Conservation (phyloP, 2,888 invertebrate species). For the Coelinius sp. region DNA sequence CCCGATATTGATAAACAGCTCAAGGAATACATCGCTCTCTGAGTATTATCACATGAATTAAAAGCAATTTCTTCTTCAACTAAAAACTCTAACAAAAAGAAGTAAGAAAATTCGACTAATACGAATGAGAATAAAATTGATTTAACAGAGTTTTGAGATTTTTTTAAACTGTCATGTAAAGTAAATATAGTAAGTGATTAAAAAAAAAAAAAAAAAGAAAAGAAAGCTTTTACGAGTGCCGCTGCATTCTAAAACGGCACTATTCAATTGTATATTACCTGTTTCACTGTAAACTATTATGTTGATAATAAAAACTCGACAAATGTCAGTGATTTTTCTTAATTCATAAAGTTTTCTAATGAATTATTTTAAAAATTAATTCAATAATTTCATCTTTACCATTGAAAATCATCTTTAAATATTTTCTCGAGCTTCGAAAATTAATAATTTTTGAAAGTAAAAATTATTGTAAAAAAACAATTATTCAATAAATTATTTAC, state of each 20-base stretch:
- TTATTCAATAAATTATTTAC: too few relatives aligned
- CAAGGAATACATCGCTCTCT: constrained; percentile 74
- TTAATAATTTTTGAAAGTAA: too few relatives aligned
- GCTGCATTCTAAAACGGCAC: constrained; percentile 61
- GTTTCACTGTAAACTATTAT: constrained; percentile 65
- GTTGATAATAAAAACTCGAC: constrained; percentile 62
- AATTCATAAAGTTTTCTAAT: too few relatives aligned
- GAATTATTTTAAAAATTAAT: too few relatives aligned
- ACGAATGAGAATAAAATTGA: not conserved
- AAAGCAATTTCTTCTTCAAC: not conserved
- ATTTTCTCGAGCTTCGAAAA: too few relatives aligned
- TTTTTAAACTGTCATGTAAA: not conserved
- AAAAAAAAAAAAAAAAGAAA: constrained; percentile 12
- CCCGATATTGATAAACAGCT: constrained; percentile 81
- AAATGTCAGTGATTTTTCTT: constrained; percentile 16
- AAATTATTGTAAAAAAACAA: too few relatives aligned
- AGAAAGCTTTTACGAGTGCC: constrained; percentile 49
- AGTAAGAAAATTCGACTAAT: not conserved
- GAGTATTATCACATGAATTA: constrained; percentile 48
- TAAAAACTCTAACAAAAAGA: not conserved
- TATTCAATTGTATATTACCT: constrained; percentile 66
- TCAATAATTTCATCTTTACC: too few relatives aligned
- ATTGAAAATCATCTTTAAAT: too few relatives aligned
- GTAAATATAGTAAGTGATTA: not conserved
- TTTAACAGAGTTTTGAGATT: not conserved